Percentiles rank a stretch among this genome's conserved stretches.
phyloP scores from a whole-genome alignment of 2,888 invertebrate genomes.

The Lepidonotus clava region DNA sequence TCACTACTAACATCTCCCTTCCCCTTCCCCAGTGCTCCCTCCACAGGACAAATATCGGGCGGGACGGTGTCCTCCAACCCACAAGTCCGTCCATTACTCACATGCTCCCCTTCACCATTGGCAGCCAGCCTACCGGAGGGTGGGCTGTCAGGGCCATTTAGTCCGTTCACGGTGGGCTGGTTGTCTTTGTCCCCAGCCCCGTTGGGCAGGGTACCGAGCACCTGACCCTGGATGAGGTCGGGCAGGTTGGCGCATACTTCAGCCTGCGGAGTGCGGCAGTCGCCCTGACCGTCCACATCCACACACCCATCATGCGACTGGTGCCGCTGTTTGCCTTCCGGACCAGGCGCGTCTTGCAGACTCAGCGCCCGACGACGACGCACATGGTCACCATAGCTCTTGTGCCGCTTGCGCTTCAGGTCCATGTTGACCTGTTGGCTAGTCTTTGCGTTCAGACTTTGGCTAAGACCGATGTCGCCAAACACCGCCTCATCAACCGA shows the following conservation, averaged over 20 bases:
- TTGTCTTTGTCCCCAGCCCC: not conserved
- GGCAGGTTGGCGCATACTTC: not conserved
- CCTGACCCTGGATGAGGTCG: slow-evolving; percentile 19
- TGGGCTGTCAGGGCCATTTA: not conserved
- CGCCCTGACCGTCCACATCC: not conserved
- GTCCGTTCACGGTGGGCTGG: not conserved
- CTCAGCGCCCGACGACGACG: slow-evolving; percentile 18
- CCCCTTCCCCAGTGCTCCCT: not conserved
- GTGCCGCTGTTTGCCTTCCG: not conserved
- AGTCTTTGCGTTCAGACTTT: slow-evolving; percentile 62
- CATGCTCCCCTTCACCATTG: not conserved
- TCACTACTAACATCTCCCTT: slow-evolving; percentile 43
- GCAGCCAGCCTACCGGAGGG: no score
- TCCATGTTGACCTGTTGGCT: slow-evolving; percentile 57
- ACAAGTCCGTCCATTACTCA: slow-evolving; percentile 37
- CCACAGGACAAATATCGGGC: slow-evolving; percentile 26
- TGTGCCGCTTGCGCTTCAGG: slow-evolving; percentile 71
- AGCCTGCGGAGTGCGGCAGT: not conserved
- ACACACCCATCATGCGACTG: not conserved
- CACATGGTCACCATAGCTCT: slow-evolving; percentile 73
- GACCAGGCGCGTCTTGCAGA: not conserved
- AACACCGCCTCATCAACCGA: slow-evolving; percentile 67
- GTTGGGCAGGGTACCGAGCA: slow-evolving; percentile 1
- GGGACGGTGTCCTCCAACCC: slow-evolving; percentile 22
- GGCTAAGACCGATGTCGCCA: slow-evolving; percentile 61